phyloP scores from a whole-genome alignment of 2,888 invertebrate genomes.

The Tanaodytes sp. region DNA sequence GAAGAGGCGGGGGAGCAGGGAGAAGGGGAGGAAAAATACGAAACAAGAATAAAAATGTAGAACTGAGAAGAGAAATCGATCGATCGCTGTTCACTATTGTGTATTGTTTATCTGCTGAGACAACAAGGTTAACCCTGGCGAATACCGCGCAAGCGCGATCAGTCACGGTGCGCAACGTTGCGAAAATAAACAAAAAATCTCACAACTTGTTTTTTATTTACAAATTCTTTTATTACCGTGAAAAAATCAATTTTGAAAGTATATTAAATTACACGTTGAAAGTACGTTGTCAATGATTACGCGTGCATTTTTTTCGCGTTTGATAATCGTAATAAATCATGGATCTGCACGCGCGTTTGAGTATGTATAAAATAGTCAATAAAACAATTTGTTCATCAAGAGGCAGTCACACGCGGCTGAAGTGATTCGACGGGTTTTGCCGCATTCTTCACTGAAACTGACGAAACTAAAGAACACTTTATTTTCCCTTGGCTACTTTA shows the following conservation, averaged over 20 bases:
- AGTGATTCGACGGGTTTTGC: constrained; percentile 37
- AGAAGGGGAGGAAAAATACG: constrained; percentile 42
- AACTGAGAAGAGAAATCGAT: constrained; percentile 40
- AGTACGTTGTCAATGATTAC: too few species aligned
- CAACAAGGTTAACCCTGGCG: too few species aligned
- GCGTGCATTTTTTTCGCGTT: too few species aligned
- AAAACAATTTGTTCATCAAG: constrained; percentile 34
- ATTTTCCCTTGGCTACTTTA: constrained; percentile 32
- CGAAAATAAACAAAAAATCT: too few species aligned
- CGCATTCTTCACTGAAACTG: constrained; percentile 22
- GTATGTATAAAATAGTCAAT: constrained; percentile 34
- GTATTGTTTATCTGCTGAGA: constrained; percentile 17
- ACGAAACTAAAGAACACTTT: constrained; percentile 33
- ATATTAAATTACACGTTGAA: too few species aligned
- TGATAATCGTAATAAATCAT: too few species aligned
- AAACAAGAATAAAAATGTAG: constrained; percentile 34
- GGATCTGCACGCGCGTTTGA: too few species aligned
- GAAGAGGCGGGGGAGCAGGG: too few species aligned
- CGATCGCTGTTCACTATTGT: constrained; percentile 22
- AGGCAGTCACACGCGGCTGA: constrained; percentile 15
- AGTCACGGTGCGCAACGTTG: constrained; percentile 3
- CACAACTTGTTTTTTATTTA: too few species aligned
- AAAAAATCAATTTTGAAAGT: too few species aligned
- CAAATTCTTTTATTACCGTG: too few species aligned
- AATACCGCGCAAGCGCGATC: constrained; percentile 17